phyloP scores from a whole-genome alignment of 2,888 invertebrate species.

The Tridacna crocea region DNA sequence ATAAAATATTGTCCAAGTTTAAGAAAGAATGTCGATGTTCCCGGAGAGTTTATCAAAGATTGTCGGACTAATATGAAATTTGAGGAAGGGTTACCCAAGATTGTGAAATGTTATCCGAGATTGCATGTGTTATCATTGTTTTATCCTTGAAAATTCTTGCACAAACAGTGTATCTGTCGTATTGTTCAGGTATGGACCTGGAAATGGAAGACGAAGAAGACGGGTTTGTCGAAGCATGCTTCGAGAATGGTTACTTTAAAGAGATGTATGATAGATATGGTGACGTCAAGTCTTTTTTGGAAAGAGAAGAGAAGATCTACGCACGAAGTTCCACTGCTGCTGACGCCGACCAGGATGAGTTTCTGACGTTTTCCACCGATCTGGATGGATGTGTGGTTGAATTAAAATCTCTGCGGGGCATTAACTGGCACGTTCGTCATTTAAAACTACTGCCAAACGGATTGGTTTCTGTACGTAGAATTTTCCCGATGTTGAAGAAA shows the following conservation, averaged over 20 bases:
- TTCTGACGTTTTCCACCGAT: conserved; percentile 22
- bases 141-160: too few species aligned
- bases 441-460: conserved; percentile 22
- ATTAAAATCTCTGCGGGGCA: conserved; percentile 7
- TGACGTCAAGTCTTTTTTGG: conserved; percentile 4
- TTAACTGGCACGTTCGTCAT: conserved; percentile 29
- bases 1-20: too few species aligned
- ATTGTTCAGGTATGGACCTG: too few species aligned
- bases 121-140: too few species aligned
- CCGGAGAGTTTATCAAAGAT: too few species aligned
- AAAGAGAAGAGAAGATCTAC: conserved; percentile 20
- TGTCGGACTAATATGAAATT: too few species aligned
- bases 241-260: conserved; percentile 23
- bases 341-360: conserved; percentile 11
- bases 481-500: conserved; percentile 41
- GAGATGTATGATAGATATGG: conserved; percentile 12
- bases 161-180: too few species aligned
- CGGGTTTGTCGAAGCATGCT: conserved; percentile 6
- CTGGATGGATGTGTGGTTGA: conserved; percentile 40
- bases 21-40: too few species aligned
- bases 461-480: neutral
- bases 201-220: conserved; percentile 1
- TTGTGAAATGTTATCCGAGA: too few species aligned
- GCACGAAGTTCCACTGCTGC: conserved; percentile 19
- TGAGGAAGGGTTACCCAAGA: too few species aligned